Evolutionary conservation across 2,888 invertebrate species (phyloP).

Genomic region (Agriopis marginaria): DNA sequence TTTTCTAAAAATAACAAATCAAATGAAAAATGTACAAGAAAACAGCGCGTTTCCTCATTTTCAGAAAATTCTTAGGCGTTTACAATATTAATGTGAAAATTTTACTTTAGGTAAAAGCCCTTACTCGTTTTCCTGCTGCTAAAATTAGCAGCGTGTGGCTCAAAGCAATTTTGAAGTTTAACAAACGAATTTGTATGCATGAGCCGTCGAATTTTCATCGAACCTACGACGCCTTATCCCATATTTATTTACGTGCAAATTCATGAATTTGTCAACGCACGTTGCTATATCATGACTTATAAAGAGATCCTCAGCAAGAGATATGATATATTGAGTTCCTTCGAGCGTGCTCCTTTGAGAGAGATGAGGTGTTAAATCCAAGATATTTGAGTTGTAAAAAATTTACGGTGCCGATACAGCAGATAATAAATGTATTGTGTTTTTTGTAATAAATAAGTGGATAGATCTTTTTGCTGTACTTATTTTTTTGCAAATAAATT

Average conservation of each 20-base stretch:
- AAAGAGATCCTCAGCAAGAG: constrained; percentile 55
- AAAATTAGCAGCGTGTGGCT: constrained; percentile 52
- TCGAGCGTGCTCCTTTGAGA: constrained; percentile 1
- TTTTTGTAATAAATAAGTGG: constrained; percentile 5
- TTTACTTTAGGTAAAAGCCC: neutral
- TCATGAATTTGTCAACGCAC: constrained; percentile 61
- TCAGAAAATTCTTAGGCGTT: neutral
- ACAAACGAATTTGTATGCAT: constrained; percentile 71
- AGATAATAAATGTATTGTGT: neutral
- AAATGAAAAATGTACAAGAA: neutral
- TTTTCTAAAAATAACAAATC: neutral
- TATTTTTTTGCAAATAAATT: neutral
- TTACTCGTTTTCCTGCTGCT: constrained; percentile 16
- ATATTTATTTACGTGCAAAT: constrained; percentile 65
- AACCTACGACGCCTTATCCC: constrained; percentile 57
- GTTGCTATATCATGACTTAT: constrained; percentile 60
- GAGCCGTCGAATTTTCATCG: constrained; percentile 62
- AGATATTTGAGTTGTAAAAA: constrained; percentile 20
- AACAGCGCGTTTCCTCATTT: neutral
- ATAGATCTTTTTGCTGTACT: neutral
- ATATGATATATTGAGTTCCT: constrained; percentile 28
- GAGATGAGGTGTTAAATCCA: constrained; percentile 33
- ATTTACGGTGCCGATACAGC: neutral
- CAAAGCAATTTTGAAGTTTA: constrained; percentile 64
- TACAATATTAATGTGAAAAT: neutral